Conservation (phyloP, 2,888 invertebrate species). For the Drosophila paramelanica region DNA sequence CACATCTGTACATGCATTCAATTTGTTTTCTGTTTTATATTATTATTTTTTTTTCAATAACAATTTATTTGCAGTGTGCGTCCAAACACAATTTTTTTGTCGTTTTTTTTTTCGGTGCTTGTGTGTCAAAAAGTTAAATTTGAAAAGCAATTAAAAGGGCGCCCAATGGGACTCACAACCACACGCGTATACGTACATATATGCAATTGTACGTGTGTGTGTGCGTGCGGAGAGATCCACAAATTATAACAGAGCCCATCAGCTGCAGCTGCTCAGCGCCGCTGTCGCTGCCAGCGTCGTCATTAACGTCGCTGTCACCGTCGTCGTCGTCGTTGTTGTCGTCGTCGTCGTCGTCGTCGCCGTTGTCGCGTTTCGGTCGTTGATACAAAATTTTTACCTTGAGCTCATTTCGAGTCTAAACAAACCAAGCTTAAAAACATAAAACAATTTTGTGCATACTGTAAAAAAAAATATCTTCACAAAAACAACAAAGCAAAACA, state of each 20-base stretch:
- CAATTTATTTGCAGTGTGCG: conserved; percentile 43
- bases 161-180: conserved; percentile 16
- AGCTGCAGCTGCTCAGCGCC: conserved; percentile 44
- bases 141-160: conserved; percentile 34
- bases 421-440: conserved; percentile 55
- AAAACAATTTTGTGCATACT: conserved; percentile 30
- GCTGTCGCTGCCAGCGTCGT: conserved; percentile 30
- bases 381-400: conserved; percentile 72
- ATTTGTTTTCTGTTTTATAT: conserved; percentile 7
- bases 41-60: conserved; percentile 16
- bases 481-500: conserved; percentile 15
- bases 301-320: conserved; percentile 23
- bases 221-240: conserved; percentile 24
- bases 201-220: neutral
- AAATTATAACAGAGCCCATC: conserved; percentile 46
- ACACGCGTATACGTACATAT: neutral
- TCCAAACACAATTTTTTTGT: conserved; percentile 12
- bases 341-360: conserved; percentile 31
- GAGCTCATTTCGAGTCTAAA: conserved; percentile 77
- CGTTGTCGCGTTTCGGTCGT: conserved; percentile 60
- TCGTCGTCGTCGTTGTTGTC: conserved; percentile 24
- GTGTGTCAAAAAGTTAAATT: conserved; percentile 15
- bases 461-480: conserved; percentile 15
- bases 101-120: conserved; percentile 14
- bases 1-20: neutral